Percentiles rank a stretch among this genome's conserved stretches.
Evolutionary conservation across 2,113 vertebrate species (phyloP).

Genomic region (Junco hyemalis): DNA sequence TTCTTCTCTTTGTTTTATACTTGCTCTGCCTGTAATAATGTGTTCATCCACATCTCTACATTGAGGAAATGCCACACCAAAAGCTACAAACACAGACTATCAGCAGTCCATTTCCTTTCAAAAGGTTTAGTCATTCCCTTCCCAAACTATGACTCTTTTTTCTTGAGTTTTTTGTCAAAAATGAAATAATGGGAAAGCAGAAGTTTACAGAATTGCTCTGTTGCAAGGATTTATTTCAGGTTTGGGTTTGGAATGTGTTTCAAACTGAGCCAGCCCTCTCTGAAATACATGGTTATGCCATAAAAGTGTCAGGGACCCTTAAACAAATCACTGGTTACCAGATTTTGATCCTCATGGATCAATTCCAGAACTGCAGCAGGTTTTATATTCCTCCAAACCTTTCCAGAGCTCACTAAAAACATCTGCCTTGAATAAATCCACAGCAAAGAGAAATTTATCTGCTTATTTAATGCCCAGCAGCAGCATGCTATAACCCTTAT

Average conservation of each 20-base stretch:
- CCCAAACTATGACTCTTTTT: background rate
- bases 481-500: conserved; percentile 53
- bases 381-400: conserved; percentile 59
- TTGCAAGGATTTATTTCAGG: conserved; percentile 56
- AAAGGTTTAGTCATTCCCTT: background rate
- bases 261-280: conserved; percentile 50
- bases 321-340: conserved; percentile 57
- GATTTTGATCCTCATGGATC: conserved; percentile 64
- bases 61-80: background rate
- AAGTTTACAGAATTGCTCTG: conserved; percentile 18
- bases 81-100: background rate
- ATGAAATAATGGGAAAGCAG: background rate
- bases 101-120: background rate
- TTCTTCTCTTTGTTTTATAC: conserved; percentile 3
- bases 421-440: conserved; percentile 67
- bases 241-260: conserved; percentile 57
- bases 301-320: conserved; percentile 62
- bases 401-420: conserved; percentile 58
- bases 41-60: background rate
- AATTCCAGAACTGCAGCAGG: conserved; percentile 68
- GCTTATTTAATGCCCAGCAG: conserved; percentile 60
- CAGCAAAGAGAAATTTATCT: conserved; percentile 51
- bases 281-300: conserved; percentile 46
- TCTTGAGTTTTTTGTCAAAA: background rate
- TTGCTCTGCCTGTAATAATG: background rate